Evolutionary conservation across 1,140 invertebrate genomes (phyloP), one percentile per base, ranked within the genome.

Genomic region (Halotydeus destructor): DNA sequence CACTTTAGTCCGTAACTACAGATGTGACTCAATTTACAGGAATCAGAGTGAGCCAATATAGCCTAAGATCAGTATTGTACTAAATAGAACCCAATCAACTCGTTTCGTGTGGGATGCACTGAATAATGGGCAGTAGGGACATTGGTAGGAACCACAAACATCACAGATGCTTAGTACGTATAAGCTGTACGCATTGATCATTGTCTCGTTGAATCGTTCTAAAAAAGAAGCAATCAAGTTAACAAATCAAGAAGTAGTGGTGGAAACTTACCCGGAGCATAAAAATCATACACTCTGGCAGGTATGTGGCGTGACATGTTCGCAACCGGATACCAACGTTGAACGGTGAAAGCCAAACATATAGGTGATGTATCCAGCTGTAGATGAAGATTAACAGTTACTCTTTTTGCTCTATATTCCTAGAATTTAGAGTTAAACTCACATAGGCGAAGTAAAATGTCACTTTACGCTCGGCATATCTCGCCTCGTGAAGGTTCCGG

Each of bases 91-190:
- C 8, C 8, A 14, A 30, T 30, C 14, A 9, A 30, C 8, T 30
- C 27, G 8, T 8, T 9, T 30, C 14, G 8, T 30, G 14, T 30
- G 27, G 8, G 27, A 9, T 30, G 27, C 8, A 9, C 8, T 9
- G 14, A 9, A 30, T 9, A 9, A 14, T 30, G 8, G 76, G 62
- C 88, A 96, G 57, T 94, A 94, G 0, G 88, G 88, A 63, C 89
- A 97, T 59, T 94, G 88, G 33, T 82, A 94, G 18, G 85, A 93
- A 25, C 88, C 89, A 57, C 88, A 97, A n/a, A 94, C 88, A 57
- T 93, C 83, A 56, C 88, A 97, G 48, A 97, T 89, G 58, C 88
- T 89, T 22, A 93, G 61, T 12, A 80, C 64, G 58, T 88, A 88
- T 3, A 85, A 77, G 19, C 80, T 72, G 34, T 83, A 67, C 2